Conservation (phyloP, 1,140 invertebrate genomes). For the Vanessa tameamea region DNA sequence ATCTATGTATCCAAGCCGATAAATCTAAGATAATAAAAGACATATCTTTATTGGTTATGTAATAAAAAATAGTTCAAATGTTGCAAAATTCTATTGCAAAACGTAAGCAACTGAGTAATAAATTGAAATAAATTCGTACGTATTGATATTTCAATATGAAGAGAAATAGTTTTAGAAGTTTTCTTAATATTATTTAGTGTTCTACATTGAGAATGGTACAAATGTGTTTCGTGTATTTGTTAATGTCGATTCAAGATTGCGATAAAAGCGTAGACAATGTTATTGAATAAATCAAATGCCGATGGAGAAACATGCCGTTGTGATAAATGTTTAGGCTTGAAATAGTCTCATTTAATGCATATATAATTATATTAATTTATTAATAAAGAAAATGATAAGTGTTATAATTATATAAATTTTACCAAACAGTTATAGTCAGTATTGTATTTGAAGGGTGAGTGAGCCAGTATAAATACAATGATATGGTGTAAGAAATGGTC, state of each 20-base stretch:
- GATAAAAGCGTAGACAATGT: not conserved
- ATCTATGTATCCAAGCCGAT: too few relatives aligned
- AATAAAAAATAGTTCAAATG: not conserved
- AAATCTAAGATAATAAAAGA: not conserved
- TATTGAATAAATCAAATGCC: conserved; percentile 3
- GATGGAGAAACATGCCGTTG: not conserved
- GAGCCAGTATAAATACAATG: too few relatives aligned
- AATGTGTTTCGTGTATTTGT: conserved; percentile 17
- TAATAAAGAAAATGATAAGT: too few relatives aligned
- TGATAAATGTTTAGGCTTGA: not conserved
- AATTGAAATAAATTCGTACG: conserved; percentile 19
- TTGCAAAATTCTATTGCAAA: conserved; percentile 1
- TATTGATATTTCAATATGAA: conserved; percentile 9
- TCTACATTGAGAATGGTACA: not conserved
- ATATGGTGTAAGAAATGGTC: too few relatives aligned
- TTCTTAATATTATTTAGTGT: conserved; percentile 18
- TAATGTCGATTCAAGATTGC: conserved; percentile 19
- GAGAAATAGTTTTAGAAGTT: conserved; percentile 3
- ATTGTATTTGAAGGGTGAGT: too few relatives aligned
- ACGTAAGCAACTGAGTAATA: conserved; percentile 17
- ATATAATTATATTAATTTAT: too few relatives aligned
- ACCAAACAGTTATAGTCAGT: too few relatives aligned
- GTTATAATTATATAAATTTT: too few relatives aligned
- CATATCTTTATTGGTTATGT: not conserved
- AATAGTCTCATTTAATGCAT: not conserved